Evolutionary conservation across 2,113 vertebrate species (phyloP), one percentile per base, ranked within the genome.

Genomic region (Lophius piscatorius): DNA sequence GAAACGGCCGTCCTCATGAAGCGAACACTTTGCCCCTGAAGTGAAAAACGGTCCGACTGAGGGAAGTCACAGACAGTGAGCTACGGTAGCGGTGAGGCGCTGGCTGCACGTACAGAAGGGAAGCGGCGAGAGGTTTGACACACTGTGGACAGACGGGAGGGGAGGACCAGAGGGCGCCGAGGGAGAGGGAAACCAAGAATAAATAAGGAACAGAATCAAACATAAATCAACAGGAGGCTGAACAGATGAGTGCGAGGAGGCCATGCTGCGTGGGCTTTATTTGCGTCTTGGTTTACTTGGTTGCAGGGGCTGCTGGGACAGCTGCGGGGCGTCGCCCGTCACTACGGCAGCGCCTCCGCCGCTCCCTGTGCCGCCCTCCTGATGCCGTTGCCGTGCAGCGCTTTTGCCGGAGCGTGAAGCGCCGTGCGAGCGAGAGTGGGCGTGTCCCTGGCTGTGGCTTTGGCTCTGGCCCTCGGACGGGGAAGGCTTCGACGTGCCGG

Each of bases 211-310:
- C 7, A 77, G 82, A 55, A 88, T 79, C 84, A 63, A 52, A 16
- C 85, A 59, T 31, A 85, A 90, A 86, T 51, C 14, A 87, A 84
- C 64, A 77, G 82, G 86, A 88, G 90, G 92, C 91, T 89, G 93
- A 92, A 94, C 90, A 92, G 93, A 95, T 95, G 94, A 94, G 93
- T 91, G 93, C 89, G 89, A 94, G 94, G 94, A 94, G 93, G 96
- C 95, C 96, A 98, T 98, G 97, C 96, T 95, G 96, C 82, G 74
- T 81, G 91, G 94, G 94, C 93, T 95, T 96, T 95, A 98, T 95
- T 94, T 95, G 94, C 93, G 94, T 94, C 93, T 87, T 83, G 88
- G 95, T 98, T 99, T 98, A 98, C 96, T 98, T 98, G 96, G 95
- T 93, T 96, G 96, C 73, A 94, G 93, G 90, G 50, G 81, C 66